Evolutionary conservation across 2,797 vertebrate species (phyloP).

Genomic region (Lacerta viridis): DNA sequence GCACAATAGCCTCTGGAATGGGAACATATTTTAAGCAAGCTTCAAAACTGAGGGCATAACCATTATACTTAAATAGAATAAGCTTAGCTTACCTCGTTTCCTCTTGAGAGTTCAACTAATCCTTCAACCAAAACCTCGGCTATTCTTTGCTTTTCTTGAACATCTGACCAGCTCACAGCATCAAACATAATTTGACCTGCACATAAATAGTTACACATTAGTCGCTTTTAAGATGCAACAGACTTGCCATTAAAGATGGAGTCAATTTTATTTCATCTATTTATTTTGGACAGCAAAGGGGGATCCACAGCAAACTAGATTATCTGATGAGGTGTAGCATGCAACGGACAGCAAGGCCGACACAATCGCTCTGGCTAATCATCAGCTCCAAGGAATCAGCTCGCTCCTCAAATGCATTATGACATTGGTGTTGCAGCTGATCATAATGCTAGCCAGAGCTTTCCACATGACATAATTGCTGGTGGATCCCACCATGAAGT

Average conservation of each 20-base stretch:
- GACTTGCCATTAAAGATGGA: not conserved
- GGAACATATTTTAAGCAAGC: not conserved
- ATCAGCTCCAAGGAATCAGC: not conserved
- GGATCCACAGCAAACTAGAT: not conserved
- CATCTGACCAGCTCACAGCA: slow-evolving; percentile 70
- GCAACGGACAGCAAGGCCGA: no score
- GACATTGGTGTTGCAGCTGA: no score
- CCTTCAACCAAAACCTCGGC: slow-evolving; percentile 78
- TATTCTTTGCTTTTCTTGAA: slow-evolving; percentile 76
- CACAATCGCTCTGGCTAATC: not conserved
- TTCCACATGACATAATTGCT: not conserved
- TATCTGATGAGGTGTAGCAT: not conserved
- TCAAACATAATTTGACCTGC: slow-evolving; percentile 87
- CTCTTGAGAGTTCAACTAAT: slow-evolving; percentile 76
- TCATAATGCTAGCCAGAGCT: not conserved
- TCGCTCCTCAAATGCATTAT: not conserved
- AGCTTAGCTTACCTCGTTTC: slow-evolving; percentile 75
- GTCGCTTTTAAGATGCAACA: not conserved
- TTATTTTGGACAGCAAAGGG: not conserved
- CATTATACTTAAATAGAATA: slow-evolving; percentile 3
- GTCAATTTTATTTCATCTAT: not conserved
- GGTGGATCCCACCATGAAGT: not conserved
- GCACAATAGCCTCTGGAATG: not conserved
- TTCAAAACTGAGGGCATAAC: not conserved
- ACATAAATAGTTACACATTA: slow-evolving; percentile 21